These are phyloP conservation scores for Muscidifurax raptorellus DNA, from an alignment of 1,140 invertebrate species.

Conservation along the genomic window DNA sequence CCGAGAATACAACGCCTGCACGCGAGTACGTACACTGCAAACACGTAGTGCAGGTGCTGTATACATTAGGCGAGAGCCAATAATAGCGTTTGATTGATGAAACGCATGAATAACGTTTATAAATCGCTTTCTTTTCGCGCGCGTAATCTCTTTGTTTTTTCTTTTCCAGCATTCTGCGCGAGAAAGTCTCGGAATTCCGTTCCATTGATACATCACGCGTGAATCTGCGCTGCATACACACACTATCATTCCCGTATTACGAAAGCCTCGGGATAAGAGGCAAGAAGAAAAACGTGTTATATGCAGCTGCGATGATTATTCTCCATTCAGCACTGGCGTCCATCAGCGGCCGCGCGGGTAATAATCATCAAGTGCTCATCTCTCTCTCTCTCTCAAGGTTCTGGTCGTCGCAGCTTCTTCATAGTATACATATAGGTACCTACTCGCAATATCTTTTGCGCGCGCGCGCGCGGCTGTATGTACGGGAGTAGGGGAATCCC, in stretches of 20 bases:
- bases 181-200: neutral
- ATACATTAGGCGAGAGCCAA: neutral
- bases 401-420: neutral
- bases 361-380: conserved; percentile 30
- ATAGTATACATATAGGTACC: too few relatives aligned
- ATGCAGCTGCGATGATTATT: conserved; percentile 22
- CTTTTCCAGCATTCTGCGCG: neutral
- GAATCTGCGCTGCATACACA: neutral
- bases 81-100: neutral
- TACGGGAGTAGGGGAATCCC: neutral
- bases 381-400: conserved; percentile 25
- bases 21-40: neutral
- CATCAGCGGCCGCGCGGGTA: conserved; percentile 31
- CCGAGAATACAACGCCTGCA: neutral
- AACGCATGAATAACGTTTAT: conserved; percentile 1
- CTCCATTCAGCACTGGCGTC: neutral
- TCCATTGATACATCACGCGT: conserved; percentile 1
- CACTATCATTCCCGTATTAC: neutral
- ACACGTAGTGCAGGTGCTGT: neutral
- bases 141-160: neutral
- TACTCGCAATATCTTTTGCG: too few relatives aligned
- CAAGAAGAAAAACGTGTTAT: neutral
- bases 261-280: neutral
- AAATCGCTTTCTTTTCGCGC: neutral
- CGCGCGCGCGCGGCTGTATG: too few relatives aligned